Evolutionary conservation across 2,113 vertebrate species (phyloP), one percentile per base, ranked within the genome.

Genomic region (Gymnarchus niloticus): DNA sequence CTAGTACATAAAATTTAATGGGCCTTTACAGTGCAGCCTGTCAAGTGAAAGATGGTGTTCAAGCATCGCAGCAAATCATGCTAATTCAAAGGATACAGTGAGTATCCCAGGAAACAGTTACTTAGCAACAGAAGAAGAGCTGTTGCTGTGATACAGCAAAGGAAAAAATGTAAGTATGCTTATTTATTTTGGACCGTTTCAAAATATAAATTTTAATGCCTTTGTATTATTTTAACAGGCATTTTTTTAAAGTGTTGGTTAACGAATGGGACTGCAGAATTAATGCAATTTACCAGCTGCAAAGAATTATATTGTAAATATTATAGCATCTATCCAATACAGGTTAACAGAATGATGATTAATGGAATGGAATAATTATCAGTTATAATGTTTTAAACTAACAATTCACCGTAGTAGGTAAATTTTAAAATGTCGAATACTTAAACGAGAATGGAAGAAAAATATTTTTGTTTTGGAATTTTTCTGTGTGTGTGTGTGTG

Each of bases 41-140:
- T 73, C 4, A 37, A 73, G 41, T 73, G 21, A 81, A 49, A 80
- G 23, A 51, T 78, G 46, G 23, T 48, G 41, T 80, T 80, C 23
- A 12, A 25, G 77, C 21, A 80, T 49, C 76, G 48, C 19, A 49
- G 21, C 76, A 80, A 80, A 51, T 8, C n/a, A n/a, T 51, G 23
- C 46, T 81, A 48, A 9, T 80, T 80, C 3, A 10, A 44, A n/a
- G 77, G 21, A 51, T 25, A n/a, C 80, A 56, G 80, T 33, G 3
- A 23, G 57, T 83, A 54, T 61, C 56, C 59, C 19, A 56, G 65
- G 81, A 84, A 52, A 84, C 49, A 23, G 86, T 86, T 86, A 65
- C 86, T 56, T 83, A 84, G 86, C 86, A 73, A 86, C 86, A 76
- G 76, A 56, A 76, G 61, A n/a, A 84, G 81, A 65, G 51, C 81